phyloP scores from a whole-genome alignment of 1,140 invertebrate species.

The Conopomorpha cramerella region DNA sequence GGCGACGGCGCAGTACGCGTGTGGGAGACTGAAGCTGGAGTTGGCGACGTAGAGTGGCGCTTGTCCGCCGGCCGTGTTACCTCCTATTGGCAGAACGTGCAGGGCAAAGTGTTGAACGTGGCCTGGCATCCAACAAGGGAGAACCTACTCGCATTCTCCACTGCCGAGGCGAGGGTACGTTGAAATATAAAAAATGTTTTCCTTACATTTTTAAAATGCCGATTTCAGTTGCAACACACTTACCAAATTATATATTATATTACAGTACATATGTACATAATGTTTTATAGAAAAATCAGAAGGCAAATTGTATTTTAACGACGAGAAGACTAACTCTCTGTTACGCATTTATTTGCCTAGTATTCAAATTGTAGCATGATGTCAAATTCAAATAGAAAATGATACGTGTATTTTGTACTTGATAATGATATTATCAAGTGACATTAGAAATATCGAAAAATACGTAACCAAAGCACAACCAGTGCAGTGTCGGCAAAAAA shows the following conservation, averaged over 20 bases:
- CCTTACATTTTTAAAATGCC: no score
- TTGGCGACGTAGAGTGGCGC: conserved; percentile 11
- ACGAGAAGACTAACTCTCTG: background rate
- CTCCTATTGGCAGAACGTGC: conserved; percentile 71
- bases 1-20: conserved; percentile 74
- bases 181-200: conserved; percentile 2
- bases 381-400: no score
- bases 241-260: background rate
- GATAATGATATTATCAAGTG: no score
- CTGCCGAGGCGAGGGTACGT: conserved; percentile 72
- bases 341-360: background rate
- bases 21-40: conserved; percentile 49
- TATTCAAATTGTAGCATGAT: background rate
- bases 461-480: background rate
- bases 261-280: background rate
- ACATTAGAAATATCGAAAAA: no score
- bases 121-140: conserved; percentile 81
- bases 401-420: no score
- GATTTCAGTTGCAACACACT: no score
- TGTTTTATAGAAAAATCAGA: background rate
- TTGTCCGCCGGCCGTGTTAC: conserved; percentile 10
- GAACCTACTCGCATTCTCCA: conserved; percentile 74
- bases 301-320: background rate
- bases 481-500: conserved; percentile 12
- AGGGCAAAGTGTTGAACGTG: conserved; percentile 71